Percentiles rank a stretch among this genome's conserved stretches.
phyloP scores from a whole-genome alignment of 2,888 invertebrate genomes.

The Volucella zonaria region DNA sequence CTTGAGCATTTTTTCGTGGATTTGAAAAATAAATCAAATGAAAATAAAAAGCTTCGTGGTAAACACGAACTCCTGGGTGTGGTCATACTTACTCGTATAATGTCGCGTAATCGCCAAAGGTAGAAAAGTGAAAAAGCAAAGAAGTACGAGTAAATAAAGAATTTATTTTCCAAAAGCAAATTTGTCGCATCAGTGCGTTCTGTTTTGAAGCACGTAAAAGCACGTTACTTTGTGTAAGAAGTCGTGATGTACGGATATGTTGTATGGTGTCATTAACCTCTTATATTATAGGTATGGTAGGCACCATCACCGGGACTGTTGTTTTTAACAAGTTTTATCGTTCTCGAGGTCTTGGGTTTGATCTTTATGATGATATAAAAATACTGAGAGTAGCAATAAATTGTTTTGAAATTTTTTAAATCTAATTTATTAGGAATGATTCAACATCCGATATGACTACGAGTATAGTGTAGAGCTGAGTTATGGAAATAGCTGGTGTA shows the following conservation, averaged over 20 bases:
- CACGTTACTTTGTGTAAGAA: conserved; percentile 20
- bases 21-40: neutral
- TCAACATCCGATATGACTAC: too few species aligned
- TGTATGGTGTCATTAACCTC: conserved; percentile 27
- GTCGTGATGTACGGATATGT: conserved; percentile 1
- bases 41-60: neutral
- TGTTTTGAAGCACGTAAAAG: neutral
- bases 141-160: neutral
- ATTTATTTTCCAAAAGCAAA: neutral
- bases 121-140: too few species aligned
- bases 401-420: too few species aligned
- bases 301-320: neutral
- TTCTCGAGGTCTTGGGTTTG: too few species aligned
- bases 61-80: conserved; percentile 9
- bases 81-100: conserved; percentile 2
- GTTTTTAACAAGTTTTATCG: neutral
- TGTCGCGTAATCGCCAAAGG: neutral
- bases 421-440: too few species aligned
- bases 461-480: too few species aligned
- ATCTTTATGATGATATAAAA: too few species aligned
- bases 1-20: conserved; percentile 1
- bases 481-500: too few species aligned
- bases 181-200: conserved; percentile 14
- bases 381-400: too few species aligned
- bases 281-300: neutral